phyloP scores from a whole-genome alignment of 2,888 invertebrate genomes.

The Theretra japonica region DNA sequence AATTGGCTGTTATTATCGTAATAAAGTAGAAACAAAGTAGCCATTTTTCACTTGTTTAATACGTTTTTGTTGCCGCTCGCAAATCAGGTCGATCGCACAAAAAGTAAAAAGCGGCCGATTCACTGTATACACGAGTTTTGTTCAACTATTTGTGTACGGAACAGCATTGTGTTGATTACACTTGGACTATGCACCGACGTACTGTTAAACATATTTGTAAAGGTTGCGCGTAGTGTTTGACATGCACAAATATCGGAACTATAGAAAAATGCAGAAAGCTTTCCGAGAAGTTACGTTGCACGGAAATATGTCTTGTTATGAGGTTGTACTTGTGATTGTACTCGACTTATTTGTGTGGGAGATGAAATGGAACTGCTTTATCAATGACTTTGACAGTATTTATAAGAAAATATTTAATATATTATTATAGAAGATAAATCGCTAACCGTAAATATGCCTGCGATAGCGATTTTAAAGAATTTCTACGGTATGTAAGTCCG shows the following conservation, averaged over 20 bases:
- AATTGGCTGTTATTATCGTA: background rate
- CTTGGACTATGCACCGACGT: conserved; percentile 1
- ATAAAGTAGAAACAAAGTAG: conserved; percentile 11
- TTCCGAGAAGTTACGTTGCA: background rate
- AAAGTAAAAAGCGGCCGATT: background rate
- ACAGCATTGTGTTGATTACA: conserved; percentile 16
- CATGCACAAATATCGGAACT: background rate
- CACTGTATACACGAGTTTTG: background rate
- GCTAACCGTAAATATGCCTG: too few species aligned
- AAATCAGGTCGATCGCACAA: conserved; percentile 19
- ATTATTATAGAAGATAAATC: too few species aligned
- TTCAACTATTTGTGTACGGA: conserved; percentile 13
- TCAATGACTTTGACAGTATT: too few species aligned
- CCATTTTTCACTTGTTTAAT: conserved; percentile 11
- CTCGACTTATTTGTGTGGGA: too few species aligned
- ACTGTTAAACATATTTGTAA: conserved; percentile 13
- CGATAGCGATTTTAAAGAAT: too few species aligned
- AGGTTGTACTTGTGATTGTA: too few species aligned
- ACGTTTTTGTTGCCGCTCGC: conserved; percentile 17
- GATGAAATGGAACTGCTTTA: too few species aligned
- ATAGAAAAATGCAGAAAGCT: background rate
- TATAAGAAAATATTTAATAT: too few species aligned
- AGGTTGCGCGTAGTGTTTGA: conserved; percentile 5
- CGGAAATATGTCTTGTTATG: background rate
- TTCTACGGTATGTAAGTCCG: too few species aligned